Evolutionary conservation across 2,797 vertebrate species (phyloP).

Genomic region (Astyanax mexicanus): DNA sequence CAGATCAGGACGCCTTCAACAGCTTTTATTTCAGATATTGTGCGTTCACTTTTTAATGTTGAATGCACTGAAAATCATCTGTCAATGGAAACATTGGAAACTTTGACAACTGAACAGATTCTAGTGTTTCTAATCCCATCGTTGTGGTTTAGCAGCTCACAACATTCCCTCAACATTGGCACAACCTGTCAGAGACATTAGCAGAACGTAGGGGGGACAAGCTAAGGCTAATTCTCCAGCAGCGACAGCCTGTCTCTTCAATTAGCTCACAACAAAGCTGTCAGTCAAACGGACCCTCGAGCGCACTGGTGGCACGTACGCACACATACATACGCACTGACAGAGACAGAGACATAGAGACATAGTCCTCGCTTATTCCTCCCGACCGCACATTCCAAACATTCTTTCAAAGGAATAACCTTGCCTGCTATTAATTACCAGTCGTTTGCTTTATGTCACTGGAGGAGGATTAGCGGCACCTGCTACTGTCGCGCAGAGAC

Average conservation of each 20-base stretch:
- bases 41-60: too few relatives aligned
- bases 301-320: slow-evolving; percentile 13
- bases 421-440: slow-evolving; percentile 63
- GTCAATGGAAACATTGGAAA: too few relatives aligned
- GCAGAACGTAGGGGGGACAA: not conserved
- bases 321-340: slow-evolving; percentile 8
- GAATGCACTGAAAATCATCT: too few relatives aligned
- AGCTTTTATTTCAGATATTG: too few relatives aligned
- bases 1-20: too few relatives aligned
- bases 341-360: too few relatives aligned
- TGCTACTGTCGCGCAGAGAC: slow-evolving; percentile 52
- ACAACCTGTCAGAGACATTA: not conserved
- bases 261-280: slow-evolving; percentile 42
- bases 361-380: slow-evolving; percentile 25
- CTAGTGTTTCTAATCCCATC: too few relatives aligned
- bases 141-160: not conserved
- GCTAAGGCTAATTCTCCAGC: slow-evolving; percentile 28
- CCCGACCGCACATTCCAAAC: slow-evolving; percentile 31
- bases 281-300: slow-evolving; percentile 40
- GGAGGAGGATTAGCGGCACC: slow-evolving; percentile 58
- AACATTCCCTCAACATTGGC: not conserved
- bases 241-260: slow-evolving; percentile 5
- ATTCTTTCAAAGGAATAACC: slow-evolving; percentile 53
- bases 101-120: too few relatives aligned
- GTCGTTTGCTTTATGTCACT: slow-evolving; percentile 60